Conservation (phyloP, 2,113 vertebrate species). For the Dicaeum eximium region DNA sequence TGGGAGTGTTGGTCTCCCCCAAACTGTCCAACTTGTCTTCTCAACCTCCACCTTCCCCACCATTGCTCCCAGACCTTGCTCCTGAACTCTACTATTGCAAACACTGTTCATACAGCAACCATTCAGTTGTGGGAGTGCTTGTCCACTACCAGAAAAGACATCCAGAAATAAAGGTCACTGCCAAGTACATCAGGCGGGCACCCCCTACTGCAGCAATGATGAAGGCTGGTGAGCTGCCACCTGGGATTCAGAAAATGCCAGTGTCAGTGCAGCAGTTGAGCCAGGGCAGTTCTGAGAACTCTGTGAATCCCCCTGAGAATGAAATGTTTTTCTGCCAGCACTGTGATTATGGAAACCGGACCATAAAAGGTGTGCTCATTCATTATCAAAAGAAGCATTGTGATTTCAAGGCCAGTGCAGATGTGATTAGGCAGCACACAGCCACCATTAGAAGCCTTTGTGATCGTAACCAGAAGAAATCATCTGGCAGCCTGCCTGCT, state of each 20-base stretch:
- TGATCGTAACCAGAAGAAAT: constrained; percentile 84
- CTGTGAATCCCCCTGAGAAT: constrained; percentile 74
- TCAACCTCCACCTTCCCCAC: constrained; percentile 65
- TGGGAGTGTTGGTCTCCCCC: constrained; percentile 75
- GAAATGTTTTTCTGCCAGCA: constrained; percentile 94
- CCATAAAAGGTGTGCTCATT: constrained; percentile 92
- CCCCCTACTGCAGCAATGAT: constrained; percentile 84
- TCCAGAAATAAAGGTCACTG: constrained; percentile 93
- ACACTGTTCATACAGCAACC: constrained; percentile 94
- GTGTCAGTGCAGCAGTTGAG: constrained; percentile 77
- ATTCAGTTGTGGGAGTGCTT: constrained; percentile 91
- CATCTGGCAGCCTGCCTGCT: constrained; percentile 65
- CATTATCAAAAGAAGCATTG: constrained; percentile 95
- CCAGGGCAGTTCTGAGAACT: constrained; percentile 74
- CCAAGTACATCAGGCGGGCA: constrained; percentile 92
- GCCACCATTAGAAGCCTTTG: constrained; percentile 89
- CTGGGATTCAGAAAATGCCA: constrained; percentile 77
- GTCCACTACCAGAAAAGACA: constrained; percentile 97
- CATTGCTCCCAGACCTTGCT: constrained; percentile 74
- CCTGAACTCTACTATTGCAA: constrained; percentile 92
- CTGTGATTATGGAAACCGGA: constrained; percentile 92
- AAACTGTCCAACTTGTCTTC: constrained; percentile 76
- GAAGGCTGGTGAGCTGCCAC: constrained; percentile 84
- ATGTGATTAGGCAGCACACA: constrained; percentile 89
- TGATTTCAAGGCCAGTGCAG: constrained; percentile 90